A percentile compares a stretch with the other conserved stretches of the same genome.
Evolutionary conservation across 2,113 vertebrate species (phyloP).

Genomic region (Myotis yumanensis): DNA sequence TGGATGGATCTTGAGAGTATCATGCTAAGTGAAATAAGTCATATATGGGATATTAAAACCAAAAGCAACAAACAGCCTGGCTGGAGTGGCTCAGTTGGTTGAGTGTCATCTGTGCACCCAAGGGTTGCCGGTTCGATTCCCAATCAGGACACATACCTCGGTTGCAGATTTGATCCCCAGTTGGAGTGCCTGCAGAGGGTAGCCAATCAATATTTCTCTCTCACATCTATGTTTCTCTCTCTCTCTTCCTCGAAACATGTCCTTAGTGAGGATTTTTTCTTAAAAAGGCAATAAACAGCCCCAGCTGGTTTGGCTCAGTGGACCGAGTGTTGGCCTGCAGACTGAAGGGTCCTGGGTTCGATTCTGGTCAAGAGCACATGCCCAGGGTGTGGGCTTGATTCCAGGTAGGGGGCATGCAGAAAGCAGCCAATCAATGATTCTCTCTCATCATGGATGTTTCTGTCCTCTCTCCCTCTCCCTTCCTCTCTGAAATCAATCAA

Average conservation of each 20-base stretch:
- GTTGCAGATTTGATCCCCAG: background rate
- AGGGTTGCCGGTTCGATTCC: background rate
- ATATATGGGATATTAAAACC: background rate
- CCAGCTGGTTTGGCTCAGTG: too few species aligned
- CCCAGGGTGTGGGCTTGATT: too few species aligned
- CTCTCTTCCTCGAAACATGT: background rate
- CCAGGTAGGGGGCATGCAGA: too few species aligned
- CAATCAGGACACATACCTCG: background rate
- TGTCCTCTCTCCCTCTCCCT: too few species aligned
- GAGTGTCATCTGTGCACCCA: background rate
- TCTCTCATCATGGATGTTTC: too few species aligned
- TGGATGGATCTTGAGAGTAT: background rate
- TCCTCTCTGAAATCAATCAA: too few species aligned
- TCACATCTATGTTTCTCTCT: background rate
- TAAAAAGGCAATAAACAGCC: too few species aligned
- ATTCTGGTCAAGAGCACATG: too few species aligned
- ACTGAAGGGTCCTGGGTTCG: too few species aligned
- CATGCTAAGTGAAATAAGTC: background rate
- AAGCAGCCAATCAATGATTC: too few species aligned
- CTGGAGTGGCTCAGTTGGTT: background rate
- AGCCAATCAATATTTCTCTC: background rate
- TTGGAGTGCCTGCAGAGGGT: background rate
- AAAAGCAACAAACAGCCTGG: background rate
- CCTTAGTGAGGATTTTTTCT: background rate
- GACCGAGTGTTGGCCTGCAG: too few species aligned